phyloP scores from a whole-genome alignment of 2,888 invertebrate genomes.

The Cosmorhoe ocellata region DNA sequence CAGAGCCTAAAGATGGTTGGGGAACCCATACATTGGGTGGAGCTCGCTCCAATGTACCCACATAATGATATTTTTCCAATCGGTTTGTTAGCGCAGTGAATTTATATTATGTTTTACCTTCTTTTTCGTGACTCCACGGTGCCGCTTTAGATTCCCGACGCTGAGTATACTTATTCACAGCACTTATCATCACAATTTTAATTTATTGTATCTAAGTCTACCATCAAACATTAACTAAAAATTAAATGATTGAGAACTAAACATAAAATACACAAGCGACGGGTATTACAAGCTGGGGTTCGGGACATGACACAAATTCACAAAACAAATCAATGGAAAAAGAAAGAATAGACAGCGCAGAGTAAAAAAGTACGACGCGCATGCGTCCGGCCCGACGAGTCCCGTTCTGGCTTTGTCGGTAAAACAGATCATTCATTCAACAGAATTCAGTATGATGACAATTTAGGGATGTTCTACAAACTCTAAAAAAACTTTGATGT shows the following conservation, averaged over 20 bases:
- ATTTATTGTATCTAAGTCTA: conserved; percentile 65
- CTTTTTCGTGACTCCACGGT: conserved; percentile 84
- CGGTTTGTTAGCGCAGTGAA: too few species aligned
- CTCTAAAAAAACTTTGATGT: too few species aligned
- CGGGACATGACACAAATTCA: conserved; percentile 75
- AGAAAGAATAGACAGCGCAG: conserved; percentile 42
- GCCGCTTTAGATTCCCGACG: conserved; percentile 81
- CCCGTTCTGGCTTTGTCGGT: conserved; percentile 54
- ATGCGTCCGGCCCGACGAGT: conserved; percentile 51
- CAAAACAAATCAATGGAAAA: conserved; percentile 78
- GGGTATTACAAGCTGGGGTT: conserved; percentile 68
- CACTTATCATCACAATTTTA: conserved; percentile 82
- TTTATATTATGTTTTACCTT: conserved; percentile 62
- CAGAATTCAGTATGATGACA: conserved; percentile 38
- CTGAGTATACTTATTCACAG: conserved; percentile 79
- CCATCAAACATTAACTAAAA: conserved; percentile 64
- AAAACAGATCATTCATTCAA: conserved; percentile 49
- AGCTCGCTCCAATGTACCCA: too few species aligned
- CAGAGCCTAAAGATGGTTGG: too few species aligned
- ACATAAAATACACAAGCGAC: conserved; percentile 72
- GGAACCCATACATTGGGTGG: too few species aligned
- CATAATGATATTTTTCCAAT: too few species aligned
- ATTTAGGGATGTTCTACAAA: conserved; percentile 38
- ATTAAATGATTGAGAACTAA: conserved; percentile 58
- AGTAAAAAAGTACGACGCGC: conserved; percentile 66